These are phyloP conservation scores for Agrochola lychnidis DNA, from an alignment of 2,888 invertebrate genomes.

Conservation along the genomic window DNA sequence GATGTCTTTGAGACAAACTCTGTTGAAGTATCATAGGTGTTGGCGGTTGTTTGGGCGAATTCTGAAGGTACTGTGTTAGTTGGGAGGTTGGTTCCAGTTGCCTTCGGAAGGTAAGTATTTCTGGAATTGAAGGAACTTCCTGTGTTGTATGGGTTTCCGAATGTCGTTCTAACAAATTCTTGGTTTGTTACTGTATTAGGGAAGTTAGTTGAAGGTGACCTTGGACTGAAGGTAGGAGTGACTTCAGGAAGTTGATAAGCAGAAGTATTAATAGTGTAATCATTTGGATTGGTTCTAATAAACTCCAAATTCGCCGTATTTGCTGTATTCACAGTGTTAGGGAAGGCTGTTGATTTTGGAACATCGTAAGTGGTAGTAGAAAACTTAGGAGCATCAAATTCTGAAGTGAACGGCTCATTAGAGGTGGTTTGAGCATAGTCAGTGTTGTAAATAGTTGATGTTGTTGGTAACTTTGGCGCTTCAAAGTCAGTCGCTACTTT, in stretches of 20 bases:
- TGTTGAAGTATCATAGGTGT: conserved; percentile 62
- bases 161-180: conserved; percentile 51
- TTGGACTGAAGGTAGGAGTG: conserved; percentile 46
- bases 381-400: conserved; percentile 55
- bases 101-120: conserved; percentile 55
- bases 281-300: conserved; percentile 52
- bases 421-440: conserved; percentile 46
- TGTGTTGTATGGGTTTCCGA: conserved; percentile 44
- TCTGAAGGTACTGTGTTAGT: conserved; percentile 55
- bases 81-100: conserved; percentile 48
- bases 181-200: conserved; percentile 50
- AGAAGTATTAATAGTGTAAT: conserved; percentile 48
- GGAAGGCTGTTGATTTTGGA: conserved; percentile 58
- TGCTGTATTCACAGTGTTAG: conserved; percentile 58
- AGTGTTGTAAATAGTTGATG: conserved; percentile 50
- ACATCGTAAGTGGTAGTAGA: conserved; percentile 60
- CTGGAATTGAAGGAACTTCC: conserved; percentile 52
- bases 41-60: conserved; percentile 45
- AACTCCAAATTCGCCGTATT: conserved; percentile 55
- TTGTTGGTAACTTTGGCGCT: conserved; percentile 48
- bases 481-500: conserved; percentile 54
- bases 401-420: conserved; percentile 50
- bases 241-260: conserved; percentile 53
- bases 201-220: conserved; percentile 46
- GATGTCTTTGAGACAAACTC: conserved; percentile 54